Base-by-base conservation (phyloP, 2,113 vertebrate species). In the Notothenia coriiceps region DNA sequence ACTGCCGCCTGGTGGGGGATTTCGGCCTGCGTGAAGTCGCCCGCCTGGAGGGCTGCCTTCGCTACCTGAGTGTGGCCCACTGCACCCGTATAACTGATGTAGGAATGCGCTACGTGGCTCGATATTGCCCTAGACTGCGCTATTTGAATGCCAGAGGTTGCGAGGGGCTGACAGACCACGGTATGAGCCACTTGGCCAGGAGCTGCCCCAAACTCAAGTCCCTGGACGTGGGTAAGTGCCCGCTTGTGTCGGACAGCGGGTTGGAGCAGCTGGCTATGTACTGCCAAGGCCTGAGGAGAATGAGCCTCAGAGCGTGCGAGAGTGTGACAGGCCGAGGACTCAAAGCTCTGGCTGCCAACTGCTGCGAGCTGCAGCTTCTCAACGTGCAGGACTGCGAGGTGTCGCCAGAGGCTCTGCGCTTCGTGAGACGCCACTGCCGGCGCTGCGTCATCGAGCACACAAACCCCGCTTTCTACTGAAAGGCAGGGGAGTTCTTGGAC, bases 341-440 rank as follows among this genome's bases (percentile, higher is more conserved):
- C 84, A 96, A 96, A 89, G 97, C 97, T 29, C 95, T 99, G 74
- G 97, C 97, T 0, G 96, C 96, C 77, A 98, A 98, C 93, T 99
- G 98, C 93, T 97, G 97, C 43, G 98, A 99, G 93, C 95, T 99
- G 83, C 98, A 98, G 94, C 96, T 98, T 87, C 94, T 99, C 78
- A 99, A 98, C 0, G 97, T 99, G 75, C 98, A 99, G 95, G 98
- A 99, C 94, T 99, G 98, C 6, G 98, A 98, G 17, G 96, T 99
- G 64, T 96, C 98, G 0, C 96, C 97, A 10, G 98, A 99, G 91
- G 97, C 96, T 1, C 94, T 99, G 87, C 93, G 96, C 5, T 98
- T 99, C 6, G 97, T 99, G 40, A 94, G 98, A 62, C 96, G 97
- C 52, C 97, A 99, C 76, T 99, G 97, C 93, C 96, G 96, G 73